A percentile compares a stretch with the other conserved stretches of the same genome.
These are phyloP conservation scores for Nesospiza acunhae DNA, from an alignment of 2,113 vertebrate genomes.

Conservation along the genomic window DNA sequence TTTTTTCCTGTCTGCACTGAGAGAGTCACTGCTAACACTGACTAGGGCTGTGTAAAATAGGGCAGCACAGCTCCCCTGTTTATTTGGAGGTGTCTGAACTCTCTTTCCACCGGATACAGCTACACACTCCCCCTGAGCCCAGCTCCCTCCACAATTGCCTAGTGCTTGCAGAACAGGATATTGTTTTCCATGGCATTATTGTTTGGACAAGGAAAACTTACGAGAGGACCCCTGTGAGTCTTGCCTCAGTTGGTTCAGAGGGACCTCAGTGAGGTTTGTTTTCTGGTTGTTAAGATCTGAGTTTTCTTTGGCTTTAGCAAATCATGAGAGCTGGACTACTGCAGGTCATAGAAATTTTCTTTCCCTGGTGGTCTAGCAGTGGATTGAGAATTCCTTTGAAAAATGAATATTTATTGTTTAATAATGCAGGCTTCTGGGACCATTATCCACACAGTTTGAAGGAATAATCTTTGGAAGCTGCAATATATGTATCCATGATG, in stretches of 20 bases:
- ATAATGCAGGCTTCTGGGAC: constrained; percentile 51
- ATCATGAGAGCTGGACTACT: constrained; percentile 16
- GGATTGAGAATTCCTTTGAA: constrained; percentile 61
- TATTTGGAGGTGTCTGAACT: background rate
- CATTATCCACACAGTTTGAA: background rate
- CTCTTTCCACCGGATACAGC: background rate
- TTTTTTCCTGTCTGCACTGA: background rate
- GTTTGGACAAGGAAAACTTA: background rate
- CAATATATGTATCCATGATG: background rate
- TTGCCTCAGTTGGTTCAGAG: constrained; percentile 50
- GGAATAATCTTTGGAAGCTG: background rate
- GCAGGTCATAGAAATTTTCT: constrained; percentile 50
- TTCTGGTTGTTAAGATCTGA: constrained; percentile 39
- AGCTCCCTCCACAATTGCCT: background rate
- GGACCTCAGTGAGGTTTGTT: background rate
- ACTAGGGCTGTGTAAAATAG: background rate
- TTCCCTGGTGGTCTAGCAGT: constrained; percentile 60
- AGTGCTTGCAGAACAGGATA: background rate
- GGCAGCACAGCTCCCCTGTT: background rate
- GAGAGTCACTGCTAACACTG: accelerated
- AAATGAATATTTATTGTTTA: constrained; percentile 73
- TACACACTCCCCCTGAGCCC: accelerated
- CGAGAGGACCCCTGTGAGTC: background rate
- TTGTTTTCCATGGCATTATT: background rate
- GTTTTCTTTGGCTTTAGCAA: constrained; percentile 65